phyloP scores from a whole-genome alignment of 2,888 invertebrate genomes.

The Ashinkailepas kermadecensis region DNA sequence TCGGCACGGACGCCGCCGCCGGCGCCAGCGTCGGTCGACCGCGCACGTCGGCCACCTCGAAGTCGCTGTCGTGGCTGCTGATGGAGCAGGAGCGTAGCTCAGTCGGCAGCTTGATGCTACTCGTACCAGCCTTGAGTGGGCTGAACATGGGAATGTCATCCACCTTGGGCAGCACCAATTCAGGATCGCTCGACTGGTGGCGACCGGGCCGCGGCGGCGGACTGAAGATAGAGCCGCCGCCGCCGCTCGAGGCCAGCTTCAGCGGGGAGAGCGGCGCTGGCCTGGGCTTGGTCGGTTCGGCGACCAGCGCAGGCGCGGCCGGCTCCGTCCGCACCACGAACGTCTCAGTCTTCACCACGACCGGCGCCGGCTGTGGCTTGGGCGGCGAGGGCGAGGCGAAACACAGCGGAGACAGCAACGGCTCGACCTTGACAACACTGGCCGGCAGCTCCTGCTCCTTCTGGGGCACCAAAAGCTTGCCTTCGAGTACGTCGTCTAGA shows the following conservation, averaged over 20 bases:
- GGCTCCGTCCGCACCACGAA: background rate
- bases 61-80: slow-evolving; percentile 8
- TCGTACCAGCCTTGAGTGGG: background rate
- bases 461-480: background rate
- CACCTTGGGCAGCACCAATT: slow-evolving; percentile 21
- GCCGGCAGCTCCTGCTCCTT: background rate
- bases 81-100: background rate
- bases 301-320: background rate
- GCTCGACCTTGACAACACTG: background rate
- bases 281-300: background rate
- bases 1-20: no score
- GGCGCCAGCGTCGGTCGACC: background rate
- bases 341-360: no score
- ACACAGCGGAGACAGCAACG: background rate
- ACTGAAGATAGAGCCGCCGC: slow-evolving; percentile 20
- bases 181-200: background rate
- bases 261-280: background rate
- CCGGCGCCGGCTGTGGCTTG: background rate
- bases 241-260: background rate
- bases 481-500: background rate
- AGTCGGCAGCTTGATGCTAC: slow-evolving; percentile 1
- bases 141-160: slow-evolving; percentile 19
- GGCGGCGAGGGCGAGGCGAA: background rate
- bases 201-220: background rate
- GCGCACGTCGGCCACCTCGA: background rate